phyloP scores from a whole-genome alignment of 2,888 invertebrate species.

The Magallana nippona region DNA sequence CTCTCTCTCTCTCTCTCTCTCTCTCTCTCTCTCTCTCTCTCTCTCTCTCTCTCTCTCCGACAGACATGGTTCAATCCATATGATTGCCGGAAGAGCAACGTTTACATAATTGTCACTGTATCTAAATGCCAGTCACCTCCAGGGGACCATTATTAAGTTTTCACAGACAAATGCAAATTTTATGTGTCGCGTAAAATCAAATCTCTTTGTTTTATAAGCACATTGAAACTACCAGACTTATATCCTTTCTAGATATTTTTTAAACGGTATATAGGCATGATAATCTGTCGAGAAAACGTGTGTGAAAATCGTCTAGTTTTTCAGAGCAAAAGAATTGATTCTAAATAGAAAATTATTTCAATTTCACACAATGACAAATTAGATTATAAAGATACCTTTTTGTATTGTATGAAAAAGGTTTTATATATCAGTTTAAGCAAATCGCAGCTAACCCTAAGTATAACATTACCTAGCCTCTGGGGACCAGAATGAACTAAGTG shows the following conservation, averaged over 20 bases:
- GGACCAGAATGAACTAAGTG: background rate
- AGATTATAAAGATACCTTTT: too few species aligned
- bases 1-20: background rate
- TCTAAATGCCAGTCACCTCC: conserved; percentile 5
- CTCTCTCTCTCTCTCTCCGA: background rate
- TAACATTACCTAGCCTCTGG: too few species aligned
- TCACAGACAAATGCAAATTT: background rate
- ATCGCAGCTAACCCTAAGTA: too few species aligned
- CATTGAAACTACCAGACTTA: too few species aligned
- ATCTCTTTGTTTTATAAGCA: background rate
- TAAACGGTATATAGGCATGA: background rate
- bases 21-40: background rate
- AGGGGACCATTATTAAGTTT: background rate
- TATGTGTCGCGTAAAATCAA: conserved; percentile 7
- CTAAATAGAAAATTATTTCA: background rate
- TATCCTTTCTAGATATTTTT: too few species aligned
- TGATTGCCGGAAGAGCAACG: background rate
- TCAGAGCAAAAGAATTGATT: background rate
- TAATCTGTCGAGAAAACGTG: too few species aligned
- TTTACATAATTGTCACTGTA: background rate
- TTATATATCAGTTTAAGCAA: too few species aligned
- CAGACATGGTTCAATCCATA: conserved; percentile 22
- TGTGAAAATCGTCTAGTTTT: too few species aligned
- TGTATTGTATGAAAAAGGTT: too few species aligned
- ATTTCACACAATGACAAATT: too few species aligned